Base-by-base conservation (phyloP, 92 coral and sea anemone genomes). In the Metridium senile region DNA sequence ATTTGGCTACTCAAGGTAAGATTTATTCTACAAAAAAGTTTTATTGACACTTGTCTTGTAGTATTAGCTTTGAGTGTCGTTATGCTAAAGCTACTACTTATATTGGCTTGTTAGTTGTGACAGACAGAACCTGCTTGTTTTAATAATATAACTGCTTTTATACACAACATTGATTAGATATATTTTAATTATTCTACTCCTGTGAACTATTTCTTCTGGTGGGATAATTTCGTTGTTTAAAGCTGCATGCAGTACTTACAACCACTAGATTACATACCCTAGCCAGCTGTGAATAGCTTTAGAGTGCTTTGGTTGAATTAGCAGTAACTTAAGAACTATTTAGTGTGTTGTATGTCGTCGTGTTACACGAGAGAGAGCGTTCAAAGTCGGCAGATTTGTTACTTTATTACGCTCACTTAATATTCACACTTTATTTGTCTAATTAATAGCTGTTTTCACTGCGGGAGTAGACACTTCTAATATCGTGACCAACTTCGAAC, bases 1-100 rank as follows among this genome's bases (percentile, higher is more conserved):
- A 26, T 93, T 85, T 72, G 97, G 93, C 35, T 86, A 75, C 74
- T 74, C 97, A 59, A 93, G 98, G 98, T 93, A 16, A 61, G 84
- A 17, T 25, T 73, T 32, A 53, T 0, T 57, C 16, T 47, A 20
- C 13, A 28, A 3, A 9, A 26, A 27, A 70, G 27, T n/a, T 11
- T 26, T 74, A 26, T 27, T 34, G 34, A 33, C 62, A 56, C 70
- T 39, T 57, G 72, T 22, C 66, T 22, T 59, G 52, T 53, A 62
- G 57, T 34, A 19, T 59, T 29, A 51, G 68, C 58, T n/a, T 62
- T 10, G 21, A 54, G 33, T 71, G 39, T 43, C 53, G 18, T 18
- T 16, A 17, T 11, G 25, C 33, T 20, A 26, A 26, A 26, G 31
- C 22, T 25, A 59, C 11, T 25, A 59, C 11, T 26, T 26, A 22